Conservation (phyloP, 2,888 invertebrate species). For the Lasioglossum malachurum region DNA sequence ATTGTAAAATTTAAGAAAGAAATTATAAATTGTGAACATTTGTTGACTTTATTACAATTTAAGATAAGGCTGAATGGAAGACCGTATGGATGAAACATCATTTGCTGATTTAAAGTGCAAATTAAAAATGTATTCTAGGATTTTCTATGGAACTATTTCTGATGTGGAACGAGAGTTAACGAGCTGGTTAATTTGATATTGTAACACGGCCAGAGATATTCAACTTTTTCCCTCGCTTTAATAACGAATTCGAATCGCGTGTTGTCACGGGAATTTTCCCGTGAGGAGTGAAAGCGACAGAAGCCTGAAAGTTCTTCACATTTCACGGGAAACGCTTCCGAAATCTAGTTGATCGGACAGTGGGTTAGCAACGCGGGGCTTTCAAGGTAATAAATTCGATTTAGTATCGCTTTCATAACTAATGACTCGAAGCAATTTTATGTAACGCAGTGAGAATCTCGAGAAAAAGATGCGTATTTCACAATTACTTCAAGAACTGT, state of each 20-base stretch:
- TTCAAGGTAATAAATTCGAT: conserved; percentile 44
- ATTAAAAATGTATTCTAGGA: background rate
- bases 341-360: conserved; percentile 46
- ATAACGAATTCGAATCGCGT: conserved; percentile 46
- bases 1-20: no score
- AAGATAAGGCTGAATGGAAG: no score
- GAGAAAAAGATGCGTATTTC: conserved; percentile 24
- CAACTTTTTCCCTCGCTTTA: conserved; percentile 16
- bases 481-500: background rate
- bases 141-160: background rate
- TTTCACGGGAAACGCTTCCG: conserved; percentile 50
- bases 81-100: background rate
- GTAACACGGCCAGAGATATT: background rate
- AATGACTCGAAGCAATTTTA: conserved; percentile 33
- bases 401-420: conserved; percentile 46
- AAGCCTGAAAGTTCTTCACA: conserved; percentile 40
- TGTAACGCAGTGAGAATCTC: conserved; percentile 38
- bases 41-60: no score
- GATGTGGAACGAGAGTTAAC: background rate
- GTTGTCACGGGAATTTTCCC: conserved; percentile 45
- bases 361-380: conserved; percentile 13
- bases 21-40: no score
- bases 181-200: conserved; percentile 1
- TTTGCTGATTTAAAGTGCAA: background rate
- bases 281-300: conserved; percentile 62